Evolutionary conservation across 2,113 vertebrate genomes (phyloP), one percentile per base, ranked within the genome.

Genomic region (Anas platyrhynchos): DNA sequence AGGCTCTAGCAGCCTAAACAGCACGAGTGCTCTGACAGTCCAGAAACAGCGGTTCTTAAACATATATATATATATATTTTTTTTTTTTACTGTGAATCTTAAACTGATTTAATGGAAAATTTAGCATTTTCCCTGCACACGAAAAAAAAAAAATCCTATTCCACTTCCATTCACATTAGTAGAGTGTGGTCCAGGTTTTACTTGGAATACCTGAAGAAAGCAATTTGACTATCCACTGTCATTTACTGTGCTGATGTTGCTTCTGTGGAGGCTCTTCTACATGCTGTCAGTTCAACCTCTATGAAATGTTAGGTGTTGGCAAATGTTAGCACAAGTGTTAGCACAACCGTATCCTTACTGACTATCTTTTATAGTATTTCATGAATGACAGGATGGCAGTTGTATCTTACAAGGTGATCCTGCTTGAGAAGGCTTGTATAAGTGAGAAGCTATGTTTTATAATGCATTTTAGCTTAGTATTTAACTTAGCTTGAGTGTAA

Each of bases 201-300:
- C 66, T 46, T 46, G 31, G 67, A 75, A 31, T 38, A 7, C 14
- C 7, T 83, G 76, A 80, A 76, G 43, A 38, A 72, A 80, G 68
- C 16, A 55, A 3, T 56, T 34, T 46, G 26, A 61, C 50, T 52
- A 66, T 83, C 43, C 0, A 0, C 36, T 78, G n/a, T 46, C 18
- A 8, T 66, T 86, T 86, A 13, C 44, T 65, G 21, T 54, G 67
- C 48, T 56, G 36, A 43, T 69, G 6, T 59, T 86, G 31, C 54
- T 65, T 48, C 6, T 14, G 3, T 31, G 38, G 58, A 85, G 46
- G 25, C 54, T 41, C 36, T 52, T 78, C 48, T 56, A 22, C 8
- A 72, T 55, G 58, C 67, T 87, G 48, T 63, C 1, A 0, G 31
- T 82, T 83, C 48, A 69, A 1, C 13, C 26, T 62, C 31, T 41